Evolutionary conservation across 2,888 invertebrate species (phyloP).

Genomic region (Limnephilus rhombicus): DNA sequence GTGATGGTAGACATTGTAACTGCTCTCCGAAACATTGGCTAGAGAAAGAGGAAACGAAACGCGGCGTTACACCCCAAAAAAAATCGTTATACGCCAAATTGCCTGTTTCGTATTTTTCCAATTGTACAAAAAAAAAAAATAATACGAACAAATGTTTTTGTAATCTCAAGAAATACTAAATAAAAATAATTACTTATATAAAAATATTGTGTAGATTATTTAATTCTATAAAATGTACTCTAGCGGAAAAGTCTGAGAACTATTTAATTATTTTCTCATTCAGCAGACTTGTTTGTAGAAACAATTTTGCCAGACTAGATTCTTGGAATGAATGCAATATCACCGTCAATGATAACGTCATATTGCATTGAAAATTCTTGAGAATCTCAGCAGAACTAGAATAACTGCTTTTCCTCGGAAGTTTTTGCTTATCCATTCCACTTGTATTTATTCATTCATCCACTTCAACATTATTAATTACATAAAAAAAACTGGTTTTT

Average conservation of each 20-base stretch:
- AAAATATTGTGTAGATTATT: too few species aligned
- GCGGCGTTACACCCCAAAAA: too few species aligned
- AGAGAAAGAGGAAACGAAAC: too few species aligned
- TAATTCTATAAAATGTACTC: too few species aligned
- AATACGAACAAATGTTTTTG: too few species aligned
- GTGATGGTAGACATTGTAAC: too few species aligned
- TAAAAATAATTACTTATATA: too few species aligned
- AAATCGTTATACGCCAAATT: too few species aligned
- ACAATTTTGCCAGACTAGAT: neutral
- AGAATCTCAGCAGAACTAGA: neutral
- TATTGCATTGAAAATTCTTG: neutral
- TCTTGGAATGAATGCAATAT: neutral
- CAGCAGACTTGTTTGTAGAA: neutral
- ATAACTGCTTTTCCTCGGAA: neutral
- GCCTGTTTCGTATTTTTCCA: too few species aligned
- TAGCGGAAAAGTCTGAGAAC: neutral
- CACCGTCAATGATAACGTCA: neutral
- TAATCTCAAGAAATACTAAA: too few species aligned
- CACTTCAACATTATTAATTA: neutral
- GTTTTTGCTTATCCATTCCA: neutral
- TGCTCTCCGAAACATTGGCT: too few species aligned
- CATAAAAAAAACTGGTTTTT: neutral
- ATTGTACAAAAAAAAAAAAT: too few species aligned
- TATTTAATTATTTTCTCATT: neutral
- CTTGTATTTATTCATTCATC: neutral